Evolutionary conservation across 2,113 vertebrate species (phyloP).

Genomic region (Pseudorectes ferrugineus): DNA sequence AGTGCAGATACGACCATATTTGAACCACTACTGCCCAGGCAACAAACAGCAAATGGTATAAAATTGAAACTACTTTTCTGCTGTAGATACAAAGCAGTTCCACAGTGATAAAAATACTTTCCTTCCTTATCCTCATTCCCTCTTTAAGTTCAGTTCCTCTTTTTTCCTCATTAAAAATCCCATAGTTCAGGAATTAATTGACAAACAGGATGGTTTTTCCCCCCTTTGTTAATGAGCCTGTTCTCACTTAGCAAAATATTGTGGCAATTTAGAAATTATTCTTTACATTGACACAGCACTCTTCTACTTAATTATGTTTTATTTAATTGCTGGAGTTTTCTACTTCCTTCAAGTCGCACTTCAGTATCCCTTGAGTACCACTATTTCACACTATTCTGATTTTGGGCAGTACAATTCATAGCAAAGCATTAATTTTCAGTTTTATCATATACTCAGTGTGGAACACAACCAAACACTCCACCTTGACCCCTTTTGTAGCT

Average conservation of each 20-base stretch:
- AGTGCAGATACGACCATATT: neutral
- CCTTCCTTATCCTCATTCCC: neutral
- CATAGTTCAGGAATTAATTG: slow-evolving; percentile 29
- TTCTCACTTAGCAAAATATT: slow-evolving; percentile 57
- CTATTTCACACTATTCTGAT: neutral
- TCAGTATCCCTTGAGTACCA: slow-evolving; percentile 2
- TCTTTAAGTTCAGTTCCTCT: neutral
- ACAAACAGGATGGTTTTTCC: neutral
- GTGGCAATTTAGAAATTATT: slow-evolving; percentile 48
- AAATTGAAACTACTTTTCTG: neutral
- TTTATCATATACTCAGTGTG: neutral
- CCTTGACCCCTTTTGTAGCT: neutral
- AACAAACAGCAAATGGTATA: neutral
- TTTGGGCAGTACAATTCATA: neutral
- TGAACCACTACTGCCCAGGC: neutral
- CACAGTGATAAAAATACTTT: neutral
- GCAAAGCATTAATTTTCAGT: neutral
- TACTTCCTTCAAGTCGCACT: neutral
- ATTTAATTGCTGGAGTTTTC: neutral
- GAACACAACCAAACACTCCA: neutral
- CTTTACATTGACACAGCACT: neutral
- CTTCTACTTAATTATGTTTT: slow-evolving; percentile 4
- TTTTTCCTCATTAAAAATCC: neutral
- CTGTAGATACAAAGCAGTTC: neutral
- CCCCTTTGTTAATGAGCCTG: neutral